Evolutionary conservation across 2,113 vertebrate species (phyloP), one percentile per base, ranked within the genome.

Genomic region (Antennarius striatus): DNA sequence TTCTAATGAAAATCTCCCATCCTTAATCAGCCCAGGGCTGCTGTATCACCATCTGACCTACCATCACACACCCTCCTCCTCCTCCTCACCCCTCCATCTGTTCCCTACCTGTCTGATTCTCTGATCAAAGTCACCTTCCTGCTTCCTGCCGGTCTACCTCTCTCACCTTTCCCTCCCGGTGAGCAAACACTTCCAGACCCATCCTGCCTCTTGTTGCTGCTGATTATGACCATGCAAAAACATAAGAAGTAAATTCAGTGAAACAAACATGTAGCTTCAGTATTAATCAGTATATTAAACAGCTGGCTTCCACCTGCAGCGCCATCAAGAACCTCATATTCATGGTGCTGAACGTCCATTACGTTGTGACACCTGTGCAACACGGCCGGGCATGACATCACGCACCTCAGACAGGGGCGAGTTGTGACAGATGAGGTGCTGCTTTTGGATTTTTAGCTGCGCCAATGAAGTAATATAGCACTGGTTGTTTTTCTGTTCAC

Each of bases 51-150:
- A 17, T 67, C 55, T 82, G 75, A 80, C 81, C 80, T 76, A 30
- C 77, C 59, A 76, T 70, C 79, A 69, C 58, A 71, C 54, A 68
- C 71, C 51, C 68, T 63, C 62, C 59, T 73, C 51, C 68, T 63
- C 62, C 59, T 3, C 56, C 57, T 80, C 77, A 70, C 56, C 75
- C 52, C 71, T 77, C 81, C 87, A 85, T 89, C 84, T 88, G 87
- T 54, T 83, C 65, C 74, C 22, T 22, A 22, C 22, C 22, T 22
- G 22, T 46, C 51, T 53, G 6, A 5, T 64, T 57, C 68, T 59
- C 63, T 71, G 79, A 87, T 86, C 83, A 90, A 87, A 86, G 80
- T 83, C 87, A 70, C 80, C 84, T 81, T 77, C 51, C 56, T 45
- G 36, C 10, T 6, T 7, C 10, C 10, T 40, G 39, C 5, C 10